Conservation (phyloP, 2,797 vertebrate genomes). For the Anguilla obscura region DNA sequence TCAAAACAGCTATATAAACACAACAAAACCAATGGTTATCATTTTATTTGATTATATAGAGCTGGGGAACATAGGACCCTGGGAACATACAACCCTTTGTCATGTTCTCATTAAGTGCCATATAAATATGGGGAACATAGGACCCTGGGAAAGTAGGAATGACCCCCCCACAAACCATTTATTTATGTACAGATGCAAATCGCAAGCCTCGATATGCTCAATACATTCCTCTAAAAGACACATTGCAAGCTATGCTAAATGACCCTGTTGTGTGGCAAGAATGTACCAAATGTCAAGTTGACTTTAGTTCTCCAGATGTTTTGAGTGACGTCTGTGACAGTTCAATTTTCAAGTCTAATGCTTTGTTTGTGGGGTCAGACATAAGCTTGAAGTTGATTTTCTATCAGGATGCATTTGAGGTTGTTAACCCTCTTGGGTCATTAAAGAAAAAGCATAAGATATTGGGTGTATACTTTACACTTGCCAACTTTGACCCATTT, state of each 20-base stretch:
- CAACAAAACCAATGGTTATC: too few relatives aligned
- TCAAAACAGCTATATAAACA: too few relatives aligned
- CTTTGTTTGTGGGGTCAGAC: neutral
- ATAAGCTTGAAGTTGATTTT: neutral
- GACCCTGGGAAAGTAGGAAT: too few relatives aligned
- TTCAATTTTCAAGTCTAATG: neutral
- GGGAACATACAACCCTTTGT: too few relatives aligned
- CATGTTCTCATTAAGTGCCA: too few relatives aligned
- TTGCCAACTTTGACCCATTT: neutral
- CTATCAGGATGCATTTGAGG: conserved; percentile 19
- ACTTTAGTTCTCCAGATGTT: neutral
- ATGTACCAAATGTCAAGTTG: neutral
- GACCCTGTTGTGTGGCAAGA: conserved; percentile 15
- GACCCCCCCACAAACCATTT: conserved; percentile 13
- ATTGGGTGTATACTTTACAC: neutral
- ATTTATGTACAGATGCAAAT: conserved; percentile 40
- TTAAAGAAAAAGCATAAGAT: neutral
- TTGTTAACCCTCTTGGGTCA: conserved; percentile 7
- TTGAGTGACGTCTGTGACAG: neutral
- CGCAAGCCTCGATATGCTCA: conserved; percentile 42
- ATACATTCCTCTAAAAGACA: conserved; percentile 38
- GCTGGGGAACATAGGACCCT: too few relatives aligned
- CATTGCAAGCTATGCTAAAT: conserved; percentile 1
- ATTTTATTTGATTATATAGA: too few relatives aligned
- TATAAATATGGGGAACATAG: too few relatives aligned